Evolutionary conservation across 2,797 vertebrate genomes (phyloP), one percentile per base, ranked within the genome.

Genomic region (Parauchenoglanis ngamensis): DNA sequence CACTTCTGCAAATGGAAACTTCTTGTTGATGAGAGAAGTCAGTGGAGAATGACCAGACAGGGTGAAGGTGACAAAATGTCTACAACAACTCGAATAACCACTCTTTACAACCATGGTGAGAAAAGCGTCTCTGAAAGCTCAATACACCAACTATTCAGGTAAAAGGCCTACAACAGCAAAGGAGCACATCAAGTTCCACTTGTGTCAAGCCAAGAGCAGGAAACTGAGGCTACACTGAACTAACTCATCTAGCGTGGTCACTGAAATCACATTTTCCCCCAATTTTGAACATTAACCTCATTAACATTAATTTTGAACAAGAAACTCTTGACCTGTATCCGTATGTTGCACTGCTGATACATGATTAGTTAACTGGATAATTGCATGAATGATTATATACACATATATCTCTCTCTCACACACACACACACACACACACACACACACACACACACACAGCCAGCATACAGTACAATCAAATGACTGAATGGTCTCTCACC

Each of bases 401-500:
- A 61, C 21, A 59, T 59, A 7, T 6, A 61, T 40, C 35, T 35
- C 35, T 31, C 31, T 35, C 35, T 35, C 35, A 1, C 35, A 35
- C 35, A 35, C 35, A 35, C 40, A 77, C 46, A 46, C 57, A 70
- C 28, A 70, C 31, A 85, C 52, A 81, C 40, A 56, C 10, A 56
- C 59, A 35, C 40, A 77, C 46, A 46, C 57, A 70, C 28, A 70
- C 31, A 85, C 52, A 81, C 40, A 56, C 10, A 56, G 7, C 6
- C 15, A 11, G 15, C 23, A 78, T 35, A 40, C 19, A 54, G 19
- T 11, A 7, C 21, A 49, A 54, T 57, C 0, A 56, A 21, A 72
- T 57, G 56, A 72, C 21, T 40, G n/a, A 85, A n/a, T n/a, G n/a
- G 13, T 28, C 0, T 82, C 98, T 94, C 97, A 99, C 98, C 98